Conservation (phyloP, 2,888 invertebrate species). For the Thelaira solivaga region DNA sequence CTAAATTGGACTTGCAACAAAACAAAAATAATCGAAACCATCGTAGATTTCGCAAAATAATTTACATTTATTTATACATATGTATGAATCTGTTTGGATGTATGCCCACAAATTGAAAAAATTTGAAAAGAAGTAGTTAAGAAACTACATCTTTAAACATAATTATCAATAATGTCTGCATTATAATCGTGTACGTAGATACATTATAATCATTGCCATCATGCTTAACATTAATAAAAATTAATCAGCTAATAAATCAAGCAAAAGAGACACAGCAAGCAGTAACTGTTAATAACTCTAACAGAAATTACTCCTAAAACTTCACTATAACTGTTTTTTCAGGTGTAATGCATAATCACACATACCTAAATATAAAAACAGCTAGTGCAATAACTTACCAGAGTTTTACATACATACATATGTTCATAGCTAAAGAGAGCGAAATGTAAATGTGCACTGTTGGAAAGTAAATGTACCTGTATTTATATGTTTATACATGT, state of each 20-base stretch:
- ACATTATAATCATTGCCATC: neutral
- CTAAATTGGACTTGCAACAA: constrained; percentile 19
- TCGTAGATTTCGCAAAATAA: neutral
- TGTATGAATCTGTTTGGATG: too few relatives aligned
- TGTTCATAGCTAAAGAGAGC: neutral
- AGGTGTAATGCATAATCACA: constrained; percentile 25
- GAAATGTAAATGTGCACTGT: neutral
- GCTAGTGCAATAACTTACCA: neutral
- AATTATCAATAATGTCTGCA: neutral
- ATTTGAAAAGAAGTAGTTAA: constrained; percentile 6
- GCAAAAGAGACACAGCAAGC: neutral
- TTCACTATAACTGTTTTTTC: constrained; percentile 14
- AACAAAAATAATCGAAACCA: neutral
- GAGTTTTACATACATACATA: neutral
- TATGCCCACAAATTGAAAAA: too few relatives aligned
- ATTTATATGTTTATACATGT: too few relatives aligned
- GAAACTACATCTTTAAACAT: constrained; percentile 8
- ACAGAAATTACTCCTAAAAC: constrained; percentile 2
- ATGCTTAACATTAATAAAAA: neutral
- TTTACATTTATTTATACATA: neutral
- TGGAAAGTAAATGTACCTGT: neutral
- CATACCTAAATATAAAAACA: neutral
- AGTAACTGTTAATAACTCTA: neutral
- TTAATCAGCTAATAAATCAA: neutral
- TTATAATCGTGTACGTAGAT: too few relatives aligned